Base-by-base conservation (phyloP, 2,888 invertebrate species). In the Masnerella sp. region DNA sequence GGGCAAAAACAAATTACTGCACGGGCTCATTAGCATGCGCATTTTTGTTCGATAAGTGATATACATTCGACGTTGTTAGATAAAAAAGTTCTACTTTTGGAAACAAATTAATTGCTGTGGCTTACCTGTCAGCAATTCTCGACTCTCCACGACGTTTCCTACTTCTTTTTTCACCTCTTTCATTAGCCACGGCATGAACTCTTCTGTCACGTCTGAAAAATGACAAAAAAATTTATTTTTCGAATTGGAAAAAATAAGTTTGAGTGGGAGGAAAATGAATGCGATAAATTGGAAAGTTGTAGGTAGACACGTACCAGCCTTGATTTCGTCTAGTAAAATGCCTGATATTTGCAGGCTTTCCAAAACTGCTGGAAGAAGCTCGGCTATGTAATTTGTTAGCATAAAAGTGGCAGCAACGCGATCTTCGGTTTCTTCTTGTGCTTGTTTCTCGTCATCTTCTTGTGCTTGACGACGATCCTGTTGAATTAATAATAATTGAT, bases 111-210 rank as follows among this genome's bases (percentile, higher is more conserved):
- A 30, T 15, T 30, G 9, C 14, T 15, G 5, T 20, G 18, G 59
- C 72, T 88, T 87, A 91, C 93, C 93, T 79, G 94, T 92, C 52
- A 97, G 90, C 69, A 96, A 90, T 85, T 95, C 93, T 70, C 94
- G 91, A 77, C 95, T 95, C 81, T 93, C 93, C 77, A 95, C 92
- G 88, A 95, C 92, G 72, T 92, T 92, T 80, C 94, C 93, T 82
- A 97, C 90, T 88, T 96, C 95, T 71, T 90, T 89, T 49, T 93
- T 92, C 45, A 96, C 96, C 87, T 95, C 93, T 54, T 91, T 91
- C 88, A 94, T 92, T 77, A 97, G 88, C 96, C 96, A 96, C 51
- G 96, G 95, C 90, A 95, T 91, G 88, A 96, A 95, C 58, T 93
- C 92, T 79, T 95, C 92, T 81, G 94, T 93, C 28, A 94, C 90